Conservation (phyloP, 2,888 invertebrate genomes). For the Eulithis testata region DNA sequence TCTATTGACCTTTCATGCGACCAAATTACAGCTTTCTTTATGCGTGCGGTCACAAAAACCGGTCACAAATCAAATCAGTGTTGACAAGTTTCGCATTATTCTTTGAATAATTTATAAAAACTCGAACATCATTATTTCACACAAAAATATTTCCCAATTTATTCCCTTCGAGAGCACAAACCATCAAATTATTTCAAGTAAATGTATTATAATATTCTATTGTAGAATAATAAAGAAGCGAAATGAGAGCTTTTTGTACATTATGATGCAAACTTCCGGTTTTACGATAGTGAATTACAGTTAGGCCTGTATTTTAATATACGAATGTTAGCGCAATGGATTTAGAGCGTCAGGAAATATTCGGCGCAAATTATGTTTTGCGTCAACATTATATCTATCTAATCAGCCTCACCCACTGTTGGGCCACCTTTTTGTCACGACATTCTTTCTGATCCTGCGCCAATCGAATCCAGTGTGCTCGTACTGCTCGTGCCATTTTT, state of each 20-base stretch:
- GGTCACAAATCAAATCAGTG: conserved; percentile 10
- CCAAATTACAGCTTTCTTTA: conserved; percentile 5
- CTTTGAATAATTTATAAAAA: conserved; percentile 14
- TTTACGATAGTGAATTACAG: conserved; percentile 41
- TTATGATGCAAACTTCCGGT: conserved; percentile 39
- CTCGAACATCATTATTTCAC: conserved; percentile 18
- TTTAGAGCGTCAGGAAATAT: not conserved
- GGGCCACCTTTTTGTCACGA: no score
- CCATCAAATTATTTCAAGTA: conserved; percentile 23
- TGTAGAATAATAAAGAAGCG: conserved; percentile 26
- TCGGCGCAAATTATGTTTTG: not conserved
- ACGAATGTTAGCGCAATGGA: conserved; percentile 21
- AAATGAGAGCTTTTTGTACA: conserved; percentile 10
- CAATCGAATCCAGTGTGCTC: no score
- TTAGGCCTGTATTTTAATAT: conserved; percentile 35
- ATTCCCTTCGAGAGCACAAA: conserved; percentile 25
- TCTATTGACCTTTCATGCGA: not conserved
- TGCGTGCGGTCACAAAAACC: conserved; percentile 5
- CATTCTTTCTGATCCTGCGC: no score
- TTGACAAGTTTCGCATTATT: conserved; percentile 17
- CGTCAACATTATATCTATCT: no score
- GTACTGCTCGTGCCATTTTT: no score
- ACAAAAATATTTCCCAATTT: conserved; percentile 16
- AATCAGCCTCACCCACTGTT: no score
- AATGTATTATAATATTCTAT: conserved; percentile 11